Evolutionary conservation across 2,888 invertebrate genomes (phyloP).

Genomic region (Alloscopus bannaensis): DNA sequence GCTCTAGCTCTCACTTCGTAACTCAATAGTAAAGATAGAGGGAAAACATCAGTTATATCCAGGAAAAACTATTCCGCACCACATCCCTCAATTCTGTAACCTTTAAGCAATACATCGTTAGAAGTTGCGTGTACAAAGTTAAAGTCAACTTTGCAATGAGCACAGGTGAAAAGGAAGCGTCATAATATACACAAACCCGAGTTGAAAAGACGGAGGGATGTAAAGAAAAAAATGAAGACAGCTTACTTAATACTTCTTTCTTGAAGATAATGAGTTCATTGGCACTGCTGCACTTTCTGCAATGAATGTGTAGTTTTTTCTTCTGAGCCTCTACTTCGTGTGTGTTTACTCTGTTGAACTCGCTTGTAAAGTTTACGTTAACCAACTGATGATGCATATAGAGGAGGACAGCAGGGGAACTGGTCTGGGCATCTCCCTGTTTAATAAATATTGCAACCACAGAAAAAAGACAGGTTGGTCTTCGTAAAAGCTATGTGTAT

Average conservation of each 20-base stretch:
- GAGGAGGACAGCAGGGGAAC: conserved; percentile 27
- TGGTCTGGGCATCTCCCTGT: conserved; percentile 27
- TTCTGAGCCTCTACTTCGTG: neutral
- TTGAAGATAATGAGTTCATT: conserved; percentile 58
- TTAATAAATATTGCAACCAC: conserved; percentile 47
- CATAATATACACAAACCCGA: neutral
- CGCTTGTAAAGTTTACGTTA: conserved; percentile 28
- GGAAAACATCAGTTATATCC: too few species aligned
- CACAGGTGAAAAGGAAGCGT: neutral
- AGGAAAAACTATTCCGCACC: neutral
- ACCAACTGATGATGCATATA: conserved; percentile 43
- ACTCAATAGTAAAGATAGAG: neutral
- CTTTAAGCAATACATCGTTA: neutral
- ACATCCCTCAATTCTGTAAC: neutral
- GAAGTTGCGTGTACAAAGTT: neutral
- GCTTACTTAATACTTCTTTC: conserved; percentile 17
- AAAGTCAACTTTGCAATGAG: conserved; percentile 2
- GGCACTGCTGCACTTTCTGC: conserved; percentile 40
- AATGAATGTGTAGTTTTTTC: too few species aligned
- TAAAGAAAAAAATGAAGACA: conserved; percentile 19
- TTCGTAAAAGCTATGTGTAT: neutral
- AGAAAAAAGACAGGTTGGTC: conserved; percentile 12
- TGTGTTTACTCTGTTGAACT: neutral
- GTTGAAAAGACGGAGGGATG: neutral
- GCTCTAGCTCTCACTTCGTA: neutral